Percentiles rank a stretch among this genome's conserved stretches.
Evolutionary conservation across 1,140 invertebrate genomes (phyloP).

Genomic region (Brachionus rubens): DNA sequence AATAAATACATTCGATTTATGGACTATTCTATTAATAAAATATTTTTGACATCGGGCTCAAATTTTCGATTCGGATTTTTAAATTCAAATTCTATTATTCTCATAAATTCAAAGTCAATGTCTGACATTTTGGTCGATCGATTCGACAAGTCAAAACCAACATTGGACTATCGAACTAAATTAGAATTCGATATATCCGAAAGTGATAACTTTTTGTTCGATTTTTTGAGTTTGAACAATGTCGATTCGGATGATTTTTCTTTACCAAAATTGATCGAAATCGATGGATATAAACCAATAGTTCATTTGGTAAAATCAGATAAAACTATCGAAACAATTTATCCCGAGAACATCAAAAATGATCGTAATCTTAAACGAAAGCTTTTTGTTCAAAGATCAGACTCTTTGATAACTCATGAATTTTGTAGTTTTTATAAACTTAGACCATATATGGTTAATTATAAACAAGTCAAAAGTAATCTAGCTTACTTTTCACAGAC

Average conservation of each 20-base stretch:
- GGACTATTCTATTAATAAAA: constrained; percentile 11
- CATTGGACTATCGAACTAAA: neutral
- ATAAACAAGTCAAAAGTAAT: neutral
- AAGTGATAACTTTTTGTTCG: constrained; percentile 3
- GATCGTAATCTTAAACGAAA: constrained; percentile 2
- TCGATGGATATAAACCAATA: constrained; percentile 23
- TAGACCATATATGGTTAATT: constrained; percentile 26
- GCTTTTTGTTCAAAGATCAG: neutral
- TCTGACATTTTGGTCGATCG: neutral
- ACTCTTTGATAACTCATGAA: neutral
- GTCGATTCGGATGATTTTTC: neutral
- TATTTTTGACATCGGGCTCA: constrained; percentile 22
- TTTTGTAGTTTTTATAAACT: constrained; percentile 43
- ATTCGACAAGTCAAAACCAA: neutral
- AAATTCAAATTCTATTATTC: neutral
- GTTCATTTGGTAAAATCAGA: constrained; percentile 14
- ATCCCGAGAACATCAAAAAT: neutral
- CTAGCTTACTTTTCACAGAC: constrained; percentile 10
- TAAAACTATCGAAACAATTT: constrained; percentile 4
- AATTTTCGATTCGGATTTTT: constrained; percentile 35
- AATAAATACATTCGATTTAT: constrained; percentile 17
- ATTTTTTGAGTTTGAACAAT: neutral
- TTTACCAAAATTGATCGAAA: constrained; percentile 15
- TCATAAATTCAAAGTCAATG: constrained; percentile 7
- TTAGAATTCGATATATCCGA: neutral